These are phyloP conservation scores for Pedionomus torquatus DNA, from an alignment of 2,113 vertebrate genomes.

Conservation along the genomic window DNA sequence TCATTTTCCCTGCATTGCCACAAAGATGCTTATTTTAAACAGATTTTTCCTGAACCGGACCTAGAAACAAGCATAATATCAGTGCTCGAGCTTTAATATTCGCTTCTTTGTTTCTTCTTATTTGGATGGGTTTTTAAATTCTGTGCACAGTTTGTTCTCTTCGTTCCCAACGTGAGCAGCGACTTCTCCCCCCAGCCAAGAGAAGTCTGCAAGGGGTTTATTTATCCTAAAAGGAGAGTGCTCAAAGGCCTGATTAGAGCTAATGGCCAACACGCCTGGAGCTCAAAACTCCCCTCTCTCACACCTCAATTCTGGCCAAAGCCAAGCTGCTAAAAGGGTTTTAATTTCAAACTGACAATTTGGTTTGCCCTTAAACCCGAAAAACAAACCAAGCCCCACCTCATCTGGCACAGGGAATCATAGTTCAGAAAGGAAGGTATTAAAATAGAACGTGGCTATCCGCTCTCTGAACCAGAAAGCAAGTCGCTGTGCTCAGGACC, in stretches of 20 bases:
- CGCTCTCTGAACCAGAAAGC: neutral
- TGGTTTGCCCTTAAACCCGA: neutral
- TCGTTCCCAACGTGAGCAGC: neutral
- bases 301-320: neutral
- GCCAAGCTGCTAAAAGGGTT: neutral
- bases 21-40: neutral
- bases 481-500: neutral
- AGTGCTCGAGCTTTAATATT: neutral
- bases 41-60: neutral
- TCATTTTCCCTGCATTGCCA: neutral
- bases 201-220: neutral
- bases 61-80: neutral
- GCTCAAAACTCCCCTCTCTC: neutral
- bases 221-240: neutral
- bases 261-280: neutral
- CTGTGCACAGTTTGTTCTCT: slow-evolving; percentile 49
- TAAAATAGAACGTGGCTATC: neutral
- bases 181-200: neutral
- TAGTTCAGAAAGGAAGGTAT: neutral
- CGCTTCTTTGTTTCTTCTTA: neutral
- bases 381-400: neutral
- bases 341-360: neutral
- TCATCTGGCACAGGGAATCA: neutral
- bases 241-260: neutral
- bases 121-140: slow-evolving; percentile 12